Evolutionary conservation across 2,797 vertebrate species (phyloP).

Genomic region (Pseudochirops corinnae): DNA sequence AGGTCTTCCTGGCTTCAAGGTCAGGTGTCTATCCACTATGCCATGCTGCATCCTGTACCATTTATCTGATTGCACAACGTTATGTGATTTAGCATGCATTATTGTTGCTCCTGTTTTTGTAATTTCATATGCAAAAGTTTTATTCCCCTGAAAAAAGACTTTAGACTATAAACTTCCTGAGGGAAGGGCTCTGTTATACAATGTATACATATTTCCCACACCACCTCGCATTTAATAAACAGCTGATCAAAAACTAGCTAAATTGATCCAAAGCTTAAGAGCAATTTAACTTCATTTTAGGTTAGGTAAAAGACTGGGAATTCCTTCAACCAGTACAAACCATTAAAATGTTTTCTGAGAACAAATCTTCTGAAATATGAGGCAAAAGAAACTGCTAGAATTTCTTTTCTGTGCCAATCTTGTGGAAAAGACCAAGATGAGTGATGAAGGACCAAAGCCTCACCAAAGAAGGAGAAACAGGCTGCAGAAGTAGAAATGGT

Average conservation of each 20-base stretch:
- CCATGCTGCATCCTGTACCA: not conserved
- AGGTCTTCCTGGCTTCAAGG: not conserved
- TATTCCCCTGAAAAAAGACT: not conserved
- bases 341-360: not conserved
- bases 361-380: not conserved
- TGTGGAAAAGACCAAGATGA: not conserved
- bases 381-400: not conserved
- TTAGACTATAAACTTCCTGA: not conserved
- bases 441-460: not conserved
- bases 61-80: not conserved
- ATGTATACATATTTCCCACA: not conserved
- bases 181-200: not conserved
- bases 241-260: not conserved
- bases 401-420: not conserved
- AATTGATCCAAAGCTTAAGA: not conserved
- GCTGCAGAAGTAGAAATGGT: not conserved
- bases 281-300: not conserved
- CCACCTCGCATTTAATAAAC: not conserved
- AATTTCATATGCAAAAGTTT: not conserved
- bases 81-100: not conserved
- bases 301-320: not conserved
- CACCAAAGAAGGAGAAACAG: not conserved
- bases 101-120: not conserved
- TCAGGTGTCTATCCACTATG: not conserved
- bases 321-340: not conserved